Conservation (phyloP, 2,797 vertebrate genomes). For the Sebastolobus alascanus region DNA sequence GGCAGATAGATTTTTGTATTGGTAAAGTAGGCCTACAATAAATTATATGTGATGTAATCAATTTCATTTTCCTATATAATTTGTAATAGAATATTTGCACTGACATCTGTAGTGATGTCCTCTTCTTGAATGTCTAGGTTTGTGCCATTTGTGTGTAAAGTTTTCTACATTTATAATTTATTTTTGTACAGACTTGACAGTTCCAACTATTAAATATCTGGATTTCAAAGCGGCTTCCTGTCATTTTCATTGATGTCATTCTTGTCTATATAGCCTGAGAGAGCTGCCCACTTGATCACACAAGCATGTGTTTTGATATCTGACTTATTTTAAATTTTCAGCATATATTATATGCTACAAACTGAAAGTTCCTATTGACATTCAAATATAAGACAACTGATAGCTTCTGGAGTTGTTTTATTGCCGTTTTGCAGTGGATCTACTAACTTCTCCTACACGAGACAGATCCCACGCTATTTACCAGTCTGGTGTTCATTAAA, state of each 20-base stretch:
- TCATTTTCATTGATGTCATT: neutral
- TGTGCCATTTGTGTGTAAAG: conserved; percentile 23
- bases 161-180: conserved; percentile 22
- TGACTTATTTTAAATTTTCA: neutral
- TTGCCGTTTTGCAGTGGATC: neutral
- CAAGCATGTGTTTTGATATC: neutral
- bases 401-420: neutral
- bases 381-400: neutral
- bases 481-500: neutral
- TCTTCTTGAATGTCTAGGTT: neutral
- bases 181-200: conserved; percentile 19
- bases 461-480: neutral
- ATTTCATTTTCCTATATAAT: conserved; percentile 1
- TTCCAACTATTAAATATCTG: conserved; percentile 1
- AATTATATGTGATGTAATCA: conserved; percentile 7
- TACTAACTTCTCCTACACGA: neutral
- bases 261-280: neutral
- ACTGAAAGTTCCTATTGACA: neutral
- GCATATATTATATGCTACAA: neutral
- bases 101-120: neutral
- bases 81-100: neutral
- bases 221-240: neutral
- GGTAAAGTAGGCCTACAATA: neutral
- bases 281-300: neutral
- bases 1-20: neutral